phyloP scores from a whole-genome alignment of 2,113 vertebrate species.

The Cynoglossus semilaevis region DNA sequence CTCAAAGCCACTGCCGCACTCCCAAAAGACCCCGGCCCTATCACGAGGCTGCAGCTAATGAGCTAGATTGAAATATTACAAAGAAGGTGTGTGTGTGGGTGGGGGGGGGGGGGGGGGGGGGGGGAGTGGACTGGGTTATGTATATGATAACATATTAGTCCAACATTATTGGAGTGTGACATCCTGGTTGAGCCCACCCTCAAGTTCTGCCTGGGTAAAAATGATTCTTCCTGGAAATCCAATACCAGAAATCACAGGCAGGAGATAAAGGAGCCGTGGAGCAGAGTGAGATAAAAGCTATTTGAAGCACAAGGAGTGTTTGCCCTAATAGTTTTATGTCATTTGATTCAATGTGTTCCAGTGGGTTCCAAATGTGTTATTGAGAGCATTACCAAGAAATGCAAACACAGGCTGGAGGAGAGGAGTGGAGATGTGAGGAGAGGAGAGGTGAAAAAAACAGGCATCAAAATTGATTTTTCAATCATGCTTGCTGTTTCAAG shows the following conservation, averaged over 20 bases:
- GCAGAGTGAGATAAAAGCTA: slow-evolving; percentile 40
- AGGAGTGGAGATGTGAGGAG: slow-evolving; percentile 28
- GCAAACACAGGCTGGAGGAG: slow-evolving; percentile 52
- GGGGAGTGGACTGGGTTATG: slow-evolving; percentile 24
- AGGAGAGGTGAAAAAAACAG: slow-evolving; percentile 51
- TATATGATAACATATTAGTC: slow-evolving; percentile 55
- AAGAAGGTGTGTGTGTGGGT: not conserved
- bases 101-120: not conserved
- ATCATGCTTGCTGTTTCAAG: slow-evolving; percentile 77
- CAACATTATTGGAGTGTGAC: slow-evolving; percentile 49
- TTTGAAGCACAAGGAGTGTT: slow-evolving; percentile 38
- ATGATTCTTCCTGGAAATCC: slow-evolving; percentile 24
- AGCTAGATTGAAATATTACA: slow-evolving; percentile 54
- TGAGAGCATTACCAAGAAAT: slow-evolving; percentile 48
- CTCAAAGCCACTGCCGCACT: slow-evolving; percentile 57
- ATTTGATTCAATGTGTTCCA: slow-evolving; percentile 50
- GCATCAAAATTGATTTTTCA: slow-evolving; percentile 79
- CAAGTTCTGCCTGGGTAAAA: slow-evolving; percentile 25
- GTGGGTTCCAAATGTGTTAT: slow-evolving; percentile 38
- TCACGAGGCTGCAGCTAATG: slow-evolving; percentile 48
- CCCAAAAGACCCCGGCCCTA: slow-evolving; percentile 56
- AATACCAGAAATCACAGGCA: slow-evolving; percentile 17
- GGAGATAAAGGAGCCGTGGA: slow-evolving; percentile 14
- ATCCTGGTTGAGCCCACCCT: slow-evolving; percentile 47
- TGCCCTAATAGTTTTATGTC: slow-evolving; percentile 52